phyloP scores from a whole-genome alignment of 2,888 invertebrate species.

The Tachina grossa region DNA sequence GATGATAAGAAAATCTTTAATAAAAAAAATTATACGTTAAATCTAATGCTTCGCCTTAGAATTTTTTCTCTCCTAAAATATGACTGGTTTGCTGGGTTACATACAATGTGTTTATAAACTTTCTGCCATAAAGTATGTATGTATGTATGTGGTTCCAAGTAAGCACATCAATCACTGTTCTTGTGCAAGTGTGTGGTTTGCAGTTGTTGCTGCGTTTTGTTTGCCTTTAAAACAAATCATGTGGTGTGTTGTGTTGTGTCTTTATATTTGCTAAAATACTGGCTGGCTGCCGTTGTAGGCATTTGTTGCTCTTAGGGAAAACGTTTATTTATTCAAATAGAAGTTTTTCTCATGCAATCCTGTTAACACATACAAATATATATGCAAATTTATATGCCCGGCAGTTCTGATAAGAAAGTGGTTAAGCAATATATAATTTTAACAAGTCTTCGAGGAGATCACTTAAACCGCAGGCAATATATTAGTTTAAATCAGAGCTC shows the following conservation, averaged over 20 bases:
- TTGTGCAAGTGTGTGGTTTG: constrained; percentile 14
- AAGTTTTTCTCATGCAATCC: not conserved
- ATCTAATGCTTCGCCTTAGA: too few relatives aligned
- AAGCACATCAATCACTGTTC: not conserved
- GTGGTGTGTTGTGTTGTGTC: constrained; percentile 45
- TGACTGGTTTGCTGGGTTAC: not conserved
- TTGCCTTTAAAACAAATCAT: constrained; percentile 49
- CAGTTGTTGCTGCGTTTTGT: constrained; percentile 2
- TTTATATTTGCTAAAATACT: constrained; percentile 56
- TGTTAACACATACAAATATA: not conserved
- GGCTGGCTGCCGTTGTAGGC: constrained; percentile 46
- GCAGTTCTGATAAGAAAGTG: not conserved
- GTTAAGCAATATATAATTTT: too few relatives aligned
- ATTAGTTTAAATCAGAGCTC: too few relatives aligned
- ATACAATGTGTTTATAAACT: constrained; percentile 2
- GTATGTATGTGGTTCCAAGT: constrained; percentile 1
- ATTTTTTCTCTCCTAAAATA: too few relatives aligned
- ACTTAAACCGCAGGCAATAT: not conserved
- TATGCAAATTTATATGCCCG: not conserved
- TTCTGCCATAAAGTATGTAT: too few relatives aligned
- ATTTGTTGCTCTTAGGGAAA: constrained; percentile 49
- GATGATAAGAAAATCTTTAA: too few relatives aligned
- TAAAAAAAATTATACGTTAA: too few relatives aligned
- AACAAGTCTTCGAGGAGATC: too few relatives aligned
- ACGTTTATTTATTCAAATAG: constrained; percentile 5